Percentiles rank a stretch among this genome's conserved stretches.
Evolutionary conservation across 2,888 invertebrate species (phyloP).

Genomic region (Anoplius nigerrimus): DNA sequence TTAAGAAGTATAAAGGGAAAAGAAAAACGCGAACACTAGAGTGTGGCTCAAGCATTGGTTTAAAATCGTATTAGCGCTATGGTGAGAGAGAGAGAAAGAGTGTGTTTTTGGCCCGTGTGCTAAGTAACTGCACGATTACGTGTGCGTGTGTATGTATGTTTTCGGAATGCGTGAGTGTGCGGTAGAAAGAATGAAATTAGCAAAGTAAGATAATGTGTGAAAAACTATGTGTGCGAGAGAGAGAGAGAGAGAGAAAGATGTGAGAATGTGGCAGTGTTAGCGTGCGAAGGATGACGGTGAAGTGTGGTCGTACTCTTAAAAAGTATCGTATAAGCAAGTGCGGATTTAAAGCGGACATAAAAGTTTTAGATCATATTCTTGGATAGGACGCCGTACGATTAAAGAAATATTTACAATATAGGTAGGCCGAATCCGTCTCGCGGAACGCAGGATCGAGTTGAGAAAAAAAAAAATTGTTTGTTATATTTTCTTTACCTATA

Average conservation of each 20-base stretch:
- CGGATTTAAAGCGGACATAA: constrained; percentile 20
- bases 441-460: constrained; percentile 60
- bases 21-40: constrained; percentile 29
- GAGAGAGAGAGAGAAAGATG: constrained; percentile 17
- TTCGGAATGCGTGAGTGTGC: constrained; percentile 4
- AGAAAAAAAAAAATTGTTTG: constrained; percentile 67
- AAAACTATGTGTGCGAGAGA: too few relatives aligned
- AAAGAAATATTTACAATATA: constrained; percentile 33
- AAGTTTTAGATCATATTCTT: constrained; percentile 35
- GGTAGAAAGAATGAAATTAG: too few relatives aligned
- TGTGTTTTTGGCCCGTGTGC: constrained; percentile 11
- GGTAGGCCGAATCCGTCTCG: constrained; percentile 58
- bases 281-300: constrained; percentile 7
- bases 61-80: constrained; percentile 42
- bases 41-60: constrained; percentile 58
- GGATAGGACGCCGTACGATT: constrained; percentile 17
- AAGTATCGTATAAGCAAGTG: constrained; percentile 28
- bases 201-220: neutral
- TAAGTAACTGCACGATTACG: neutral
- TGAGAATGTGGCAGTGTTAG: constrained; percentile 2
- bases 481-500: constrained; percentile 71
- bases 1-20: constrained; percentile 55
- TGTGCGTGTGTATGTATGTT: neutral
- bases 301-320: constrained; percentile 33
- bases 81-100: constrained; percentile 24